These are phyloP conservation scores for Spodoptera frugiperda DNA, from an alignment of 1,140 invertebrate species.

Conservation along the genomic window DNA sequence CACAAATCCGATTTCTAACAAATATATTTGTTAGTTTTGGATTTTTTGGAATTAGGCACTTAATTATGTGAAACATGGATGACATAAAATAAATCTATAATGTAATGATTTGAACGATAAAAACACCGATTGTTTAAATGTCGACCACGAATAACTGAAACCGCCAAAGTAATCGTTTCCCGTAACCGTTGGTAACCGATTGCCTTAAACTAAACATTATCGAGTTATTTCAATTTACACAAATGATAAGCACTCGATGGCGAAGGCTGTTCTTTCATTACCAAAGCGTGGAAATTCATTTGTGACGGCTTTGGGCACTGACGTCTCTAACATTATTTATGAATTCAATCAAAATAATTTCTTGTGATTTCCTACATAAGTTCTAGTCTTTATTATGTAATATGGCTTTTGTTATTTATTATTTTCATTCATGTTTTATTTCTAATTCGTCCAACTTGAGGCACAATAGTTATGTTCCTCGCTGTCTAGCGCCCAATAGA, in stretches of 20 bases:
- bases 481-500: too few species aligned
- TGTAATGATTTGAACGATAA: too few species aligned
- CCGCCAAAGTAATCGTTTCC: neutral
- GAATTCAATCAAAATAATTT: neutral
- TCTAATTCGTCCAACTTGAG: too few species aligned
- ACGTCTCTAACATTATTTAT: conserved; percentile 3
- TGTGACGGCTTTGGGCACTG: neutral
- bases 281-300: conserved; percentile 30
- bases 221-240: conserved; percentile 19
- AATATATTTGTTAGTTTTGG: too few species aligned
- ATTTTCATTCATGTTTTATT: too few species aligned
- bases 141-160: neutral
- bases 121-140: neutral
- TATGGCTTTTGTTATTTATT: too few species aligned
- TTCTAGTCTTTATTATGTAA: too few species aligned
- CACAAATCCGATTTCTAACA: too few species aligned
- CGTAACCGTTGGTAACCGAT: neutral
- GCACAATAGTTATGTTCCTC: too few species aligned
- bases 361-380: neutral
- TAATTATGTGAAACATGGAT: too few species aligned
- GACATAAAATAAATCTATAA: too few species aligned
- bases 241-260: conserved; percentile 25
- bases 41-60: too few species aligned
- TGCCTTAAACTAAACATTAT: conserved; percentile 1
- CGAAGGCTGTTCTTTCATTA: conserved; percentile 34